Base-by-base conservation (phyloP, 2,888 invertebrate species). In the Epinotia ramella region DNA sequence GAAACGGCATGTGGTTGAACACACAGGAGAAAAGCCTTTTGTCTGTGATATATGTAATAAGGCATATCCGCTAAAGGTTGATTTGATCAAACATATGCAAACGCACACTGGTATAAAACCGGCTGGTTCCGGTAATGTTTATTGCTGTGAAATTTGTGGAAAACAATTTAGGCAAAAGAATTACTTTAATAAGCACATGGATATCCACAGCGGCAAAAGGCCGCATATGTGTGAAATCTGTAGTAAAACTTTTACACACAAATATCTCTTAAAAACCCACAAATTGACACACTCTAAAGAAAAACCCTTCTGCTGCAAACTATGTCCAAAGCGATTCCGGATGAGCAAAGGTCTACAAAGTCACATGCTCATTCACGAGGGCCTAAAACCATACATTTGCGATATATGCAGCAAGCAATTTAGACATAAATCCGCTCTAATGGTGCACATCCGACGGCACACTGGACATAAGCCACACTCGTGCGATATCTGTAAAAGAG, bases 351-450 rank as follows among this genome's bases (percentile, higher is more conserved):
- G 53, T 53, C n/a, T 53, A 1, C 53, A 53, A 53, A 53, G 53
- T n/a, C 53, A 53, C 53, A 53, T 53, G 53, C 16, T 53, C n/a
- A 53, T 53, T 13, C 53, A 53, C 53, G 53, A 53, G 7, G 53
- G 53, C 7, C 53, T 53, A 5, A 53, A 53, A n/a, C 53, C 53
- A 53, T 53, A 53, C 7, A 13, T 53, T 6, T 62, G 62, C 33
- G 62, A 62, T 33, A 33, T 62, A 33, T 62, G 62, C 24, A 62
- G 62, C n/a, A 62, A 62, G 33, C 9, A 28, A 33, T 62, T 62
- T 33, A 53, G 53, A 7, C 53, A 53, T 13, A 53, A 53, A 53
- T 53, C 53, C 53, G 53, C 53, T 53, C n/a, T 53, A n/a, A 53
- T 53, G 53, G 53, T 53, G n/a, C 53, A 53, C 53, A 53, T 53